These are phyloP conservation scores for Cettia cetti DNA, from an alignment of 2,113 vertebrate species.

Conservation along the genomic window DNA sequence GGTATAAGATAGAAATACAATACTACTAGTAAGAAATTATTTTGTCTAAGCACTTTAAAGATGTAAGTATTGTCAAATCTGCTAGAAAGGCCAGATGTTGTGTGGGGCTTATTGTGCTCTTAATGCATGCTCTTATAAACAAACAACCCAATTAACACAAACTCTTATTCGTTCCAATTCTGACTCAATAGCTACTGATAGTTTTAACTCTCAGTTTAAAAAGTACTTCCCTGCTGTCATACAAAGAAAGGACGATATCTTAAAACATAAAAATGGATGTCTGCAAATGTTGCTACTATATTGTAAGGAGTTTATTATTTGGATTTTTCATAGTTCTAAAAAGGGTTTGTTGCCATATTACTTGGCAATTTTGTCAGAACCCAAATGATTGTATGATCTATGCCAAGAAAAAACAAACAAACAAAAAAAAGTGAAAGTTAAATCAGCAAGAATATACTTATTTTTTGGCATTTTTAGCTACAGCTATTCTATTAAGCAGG, in stretches of 20 bases:
- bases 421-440: neutral
- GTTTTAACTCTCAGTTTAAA: neutral
- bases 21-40: neutral
- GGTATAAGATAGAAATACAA: neutral
- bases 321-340: neutral
- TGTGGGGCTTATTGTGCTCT: neutral
- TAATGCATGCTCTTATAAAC: neutral
- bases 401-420: neutral
- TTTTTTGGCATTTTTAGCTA: neutral
- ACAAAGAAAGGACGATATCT: neutral
- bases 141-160: neutral
- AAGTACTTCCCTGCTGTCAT: neutral
- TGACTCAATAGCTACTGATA: neutral
- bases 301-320: neutral
- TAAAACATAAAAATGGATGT: neutral
- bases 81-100: neutral
- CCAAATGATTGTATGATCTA: neutral
- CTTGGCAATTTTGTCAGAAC: neutral
- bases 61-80: neutral
- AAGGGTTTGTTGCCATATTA: neutral
- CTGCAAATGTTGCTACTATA: neutral
- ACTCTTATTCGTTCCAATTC: neutral
- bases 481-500: neutral
- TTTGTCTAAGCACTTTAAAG: neutral
- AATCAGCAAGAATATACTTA: neutral